Evolutionary conservation across 2,888 invertebrate genomes (phyloP).

Genomic region (Chymomyza fuscimana): DNA sequence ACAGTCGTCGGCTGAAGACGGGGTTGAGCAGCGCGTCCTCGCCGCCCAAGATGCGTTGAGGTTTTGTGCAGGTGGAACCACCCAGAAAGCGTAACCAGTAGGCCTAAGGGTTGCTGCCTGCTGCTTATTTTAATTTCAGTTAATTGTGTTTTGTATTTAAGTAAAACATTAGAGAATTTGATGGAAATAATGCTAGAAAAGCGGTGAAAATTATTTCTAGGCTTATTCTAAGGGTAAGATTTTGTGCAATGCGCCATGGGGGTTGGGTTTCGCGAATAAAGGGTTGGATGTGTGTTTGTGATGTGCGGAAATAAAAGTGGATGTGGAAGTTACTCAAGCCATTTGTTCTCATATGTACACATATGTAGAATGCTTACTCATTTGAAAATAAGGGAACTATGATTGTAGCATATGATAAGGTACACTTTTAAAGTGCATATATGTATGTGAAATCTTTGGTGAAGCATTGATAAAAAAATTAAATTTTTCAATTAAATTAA

Average conservation of each 20-base stretch:
- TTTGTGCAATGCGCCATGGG: background rate
- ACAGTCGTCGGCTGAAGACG: constrained; percentile 11
- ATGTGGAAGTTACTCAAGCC: constrained; percentile 45
- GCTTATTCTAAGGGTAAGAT: constrained; percentile 15
- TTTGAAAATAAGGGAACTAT: constrained; percentile 17
- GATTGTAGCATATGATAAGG: background rate
- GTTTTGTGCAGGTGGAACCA: constrained; percentile 35
- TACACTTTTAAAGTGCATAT: background rate
- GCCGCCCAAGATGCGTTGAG: constrained; percentile 1
- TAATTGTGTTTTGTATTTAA: constrained; percentile 66
- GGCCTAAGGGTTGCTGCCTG: constrained; percentile 56
- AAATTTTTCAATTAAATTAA: too few species aligned
- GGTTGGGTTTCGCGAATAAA: background rate
- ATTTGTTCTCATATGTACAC: constrained; percentile 11
- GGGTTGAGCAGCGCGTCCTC: background rate
- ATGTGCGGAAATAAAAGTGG: constrained; percentile 3
- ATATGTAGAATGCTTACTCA: constrained; percentile 20
- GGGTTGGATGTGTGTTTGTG: constrained; percentile 23
- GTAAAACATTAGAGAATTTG: constrained; percentile 68
- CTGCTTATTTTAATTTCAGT: constrained; percentile 70
- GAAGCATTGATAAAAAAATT: too few species aligned
- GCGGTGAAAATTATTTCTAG: constrained; percentile 54
- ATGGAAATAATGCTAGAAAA: constrained; percentile 67
- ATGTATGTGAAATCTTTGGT: background rate
- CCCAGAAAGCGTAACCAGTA: constrained; percentile 49